These are phyloP conservation scores for Lacerta bilineata DNA, from an alignment of 2,797 vertebrate genomes.

Conservation along the genomic window DNA sequence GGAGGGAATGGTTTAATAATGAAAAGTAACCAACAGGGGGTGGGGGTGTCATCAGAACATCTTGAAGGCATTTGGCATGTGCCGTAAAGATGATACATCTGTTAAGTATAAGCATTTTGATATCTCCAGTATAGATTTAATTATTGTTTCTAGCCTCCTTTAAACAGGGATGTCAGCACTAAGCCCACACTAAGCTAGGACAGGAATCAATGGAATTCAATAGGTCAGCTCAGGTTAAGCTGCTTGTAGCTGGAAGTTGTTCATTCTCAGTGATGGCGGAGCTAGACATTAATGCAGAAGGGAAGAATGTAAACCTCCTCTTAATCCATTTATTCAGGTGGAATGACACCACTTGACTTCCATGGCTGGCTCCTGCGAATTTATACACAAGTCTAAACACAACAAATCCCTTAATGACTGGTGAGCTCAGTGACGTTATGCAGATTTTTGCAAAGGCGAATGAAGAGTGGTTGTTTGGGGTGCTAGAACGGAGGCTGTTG, in stretches of 20 bases:
- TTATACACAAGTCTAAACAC: background rate
- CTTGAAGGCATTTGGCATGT: background rate
- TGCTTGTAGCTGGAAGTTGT: conserved; percentile 6
- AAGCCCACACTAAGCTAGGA: background rate
- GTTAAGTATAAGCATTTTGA: background rate
- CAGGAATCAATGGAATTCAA: conserved; percentile 11
- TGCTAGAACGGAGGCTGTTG: background rate
- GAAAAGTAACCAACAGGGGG: background rate
- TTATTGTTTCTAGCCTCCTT: background rate
- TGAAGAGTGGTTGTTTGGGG: background rate
- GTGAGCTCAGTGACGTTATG: background rate
- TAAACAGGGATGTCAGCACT: background rate
- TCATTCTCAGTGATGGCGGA: conserved; percentile 27
- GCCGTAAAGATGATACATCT: background rate
- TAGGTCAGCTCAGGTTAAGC: background rate
- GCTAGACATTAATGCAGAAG: background rate
- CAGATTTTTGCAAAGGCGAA: background rate
- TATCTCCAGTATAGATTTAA: background rate
- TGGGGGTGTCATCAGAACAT: background rate
- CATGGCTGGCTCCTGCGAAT: background rate
- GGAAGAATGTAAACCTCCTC: background rate
- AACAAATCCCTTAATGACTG: background rate
- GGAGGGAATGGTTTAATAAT: background rate
- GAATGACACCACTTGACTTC: conserved; percentile 13
- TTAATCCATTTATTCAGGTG: conserved; percentile 21